A percentile compares a stretch with the other conserved stretches of the same genome.
Conservation (phyloP, 1,140 invertebrate genomes). For the Chelonus insularis region DNA sequence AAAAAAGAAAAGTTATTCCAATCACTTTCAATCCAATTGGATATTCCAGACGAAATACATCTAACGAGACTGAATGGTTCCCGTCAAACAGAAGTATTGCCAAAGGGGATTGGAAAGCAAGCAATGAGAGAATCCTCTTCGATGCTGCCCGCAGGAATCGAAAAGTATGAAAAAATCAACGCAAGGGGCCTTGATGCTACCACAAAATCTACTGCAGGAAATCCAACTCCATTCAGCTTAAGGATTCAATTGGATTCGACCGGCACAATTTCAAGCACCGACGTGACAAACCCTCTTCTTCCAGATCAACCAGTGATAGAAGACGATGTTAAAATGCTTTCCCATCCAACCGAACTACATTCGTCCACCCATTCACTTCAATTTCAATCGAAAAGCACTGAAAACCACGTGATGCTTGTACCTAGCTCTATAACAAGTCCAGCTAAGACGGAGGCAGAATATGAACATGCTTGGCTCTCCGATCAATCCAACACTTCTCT, state of each 20-base stretch:
- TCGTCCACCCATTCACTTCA: conserved; percentile 2
- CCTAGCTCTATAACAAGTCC: not conserved
- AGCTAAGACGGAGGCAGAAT: not conserved
- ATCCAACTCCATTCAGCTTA: not conserved
- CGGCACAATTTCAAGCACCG: not conserved
- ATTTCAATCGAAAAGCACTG: conserved; percentile 20
- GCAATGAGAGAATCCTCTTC: not conserved
- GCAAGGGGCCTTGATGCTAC: conserved; percentile 24
- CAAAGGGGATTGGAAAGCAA: not conserved
- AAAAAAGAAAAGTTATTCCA: conserved; percentile 31
- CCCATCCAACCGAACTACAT: conserved; percentile 12
- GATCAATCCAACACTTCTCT: not conserved
- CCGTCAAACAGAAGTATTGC: not conserved
- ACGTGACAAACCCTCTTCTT: not conserved
- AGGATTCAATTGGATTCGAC: conserved; percentile 6
- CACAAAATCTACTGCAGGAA: conserved; percentile 15
- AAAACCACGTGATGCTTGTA: conserved; percentile 17
- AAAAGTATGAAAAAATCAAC: conserved; percentile 8
- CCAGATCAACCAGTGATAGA: conserved; percentile 1
- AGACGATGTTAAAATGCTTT: conserved; percentile 16
- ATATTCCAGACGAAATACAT: conserved; percentile 17
- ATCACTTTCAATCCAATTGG: conserved; percentile 23
- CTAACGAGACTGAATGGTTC: conserved; percentile 7
- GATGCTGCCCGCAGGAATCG: not conserved
- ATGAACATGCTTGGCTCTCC: not conserved